Percentiles rank a stretch among this genome's conserved stretches.
Conservation (phyloP, 2,113 vertebrate genomes). For the Tupaia tana region DNA sequence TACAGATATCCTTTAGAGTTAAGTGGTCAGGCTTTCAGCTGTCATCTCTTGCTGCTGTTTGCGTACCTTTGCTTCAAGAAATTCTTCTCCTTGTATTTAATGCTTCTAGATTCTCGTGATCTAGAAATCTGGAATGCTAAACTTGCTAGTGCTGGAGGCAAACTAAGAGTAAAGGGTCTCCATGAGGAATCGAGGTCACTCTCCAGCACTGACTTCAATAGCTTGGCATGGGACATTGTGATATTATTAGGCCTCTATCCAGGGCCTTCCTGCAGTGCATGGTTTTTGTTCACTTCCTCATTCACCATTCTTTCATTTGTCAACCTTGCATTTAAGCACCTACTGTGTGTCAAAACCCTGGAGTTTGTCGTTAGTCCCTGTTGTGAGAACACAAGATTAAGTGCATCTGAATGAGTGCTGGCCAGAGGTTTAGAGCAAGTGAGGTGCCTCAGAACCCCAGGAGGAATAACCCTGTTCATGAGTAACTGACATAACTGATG, state of each 20-base stretch:
- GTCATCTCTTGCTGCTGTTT: neutral
- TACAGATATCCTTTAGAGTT: too few relatives aligned
- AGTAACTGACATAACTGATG: rapidly evolving
- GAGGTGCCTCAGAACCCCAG: rapidly evolving
- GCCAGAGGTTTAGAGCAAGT: rapidly evolving
- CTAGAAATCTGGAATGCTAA: neutral
- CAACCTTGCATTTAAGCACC: rapidly evolving
- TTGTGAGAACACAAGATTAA: neutral
- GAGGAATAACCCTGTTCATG: rapidly evolving
- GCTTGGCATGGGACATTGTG: neutral
- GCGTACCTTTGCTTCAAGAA: neutral
- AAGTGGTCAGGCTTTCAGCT: neutral
- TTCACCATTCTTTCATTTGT: neutral
- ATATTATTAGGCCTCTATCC: neutral
- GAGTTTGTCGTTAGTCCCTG: neutral
- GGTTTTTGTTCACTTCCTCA: neutral
- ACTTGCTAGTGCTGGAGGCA: neutral
- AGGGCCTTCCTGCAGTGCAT: neutral
- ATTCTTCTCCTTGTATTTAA: rapidly evolving
- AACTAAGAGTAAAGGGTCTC: rapidly evolving
- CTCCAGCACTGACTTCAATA: rapidly evolving
- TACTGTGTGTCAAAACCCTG: neutral
- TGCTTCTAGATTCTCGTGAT: neutral
- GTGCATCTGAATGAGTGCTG: rapidly evolving
- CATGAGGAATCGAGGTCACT: rapidly evolving